These are phyloP conservation scores for Amblyteles armatorius DNA, from an alignment of 2,888 invertebrate species.

Conservation along the genomic window DNA sequence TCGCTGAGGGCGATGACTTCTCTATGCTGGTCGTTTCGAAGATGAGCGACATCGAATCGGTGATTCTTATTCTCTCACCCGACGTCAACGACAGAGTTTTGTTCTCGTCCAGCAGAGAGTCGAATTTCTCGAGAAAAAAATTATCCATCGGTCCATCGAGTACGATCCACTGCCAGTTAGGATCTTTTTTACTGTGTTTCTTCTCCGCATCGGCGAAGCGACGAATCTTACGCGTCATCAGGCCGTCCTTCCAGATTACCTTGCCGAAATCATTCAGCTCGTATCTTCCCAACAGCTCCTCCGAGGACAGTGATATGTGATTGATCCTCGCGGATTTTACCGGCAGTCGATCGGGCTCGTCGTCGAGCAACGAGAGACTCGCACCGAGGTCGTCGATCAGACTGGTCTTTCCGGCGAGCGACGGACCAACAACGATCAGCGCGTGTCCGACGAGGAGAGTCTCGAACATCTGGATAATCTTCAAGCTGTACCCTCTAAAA, in stretches of 20 bases:
- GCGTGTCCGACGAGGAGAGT: conserved; percentile 86
- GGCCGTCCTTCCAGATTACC: conserved; percentile 85
- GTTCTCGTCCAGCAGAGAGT: conserved; percentile 85
- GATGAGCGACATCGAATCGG: conserved; percentile 86
- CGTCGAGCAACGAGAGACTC: conserved; percentile 84
- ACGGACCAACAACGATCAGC: conserved; percentile 86
- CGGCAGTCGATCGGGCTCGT: conserved; percentile 73
- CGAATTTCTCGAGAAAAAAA: conserved; percentile 87
- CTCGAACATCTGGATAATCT: conserved; percentile 87
- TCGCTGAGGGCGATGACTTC: conserved; percentile 86
- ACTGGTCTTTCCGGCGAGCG: conserved; percentile 86
- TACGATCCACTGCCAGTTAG: conserved; percentile 86
- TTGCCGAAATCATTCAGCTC: conserved; percentile 84
- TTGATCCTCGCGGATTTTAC: conserved; percentile 86
- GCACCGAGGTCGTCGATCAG: conserved; percentile 85
- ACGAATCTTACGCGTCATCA: conserved; percentile 84
- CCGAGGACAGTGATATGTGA: conserved; percentile 86
- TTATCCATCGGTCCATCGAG: conserved; percentile 88
- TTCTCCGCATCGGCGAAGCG: conserved; percentile 82
- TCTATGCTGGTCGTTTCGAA: conserved; percentile 87
- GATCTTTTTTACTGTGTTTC: conserved; percentile 65
- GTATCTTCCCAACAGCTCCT: conserved; percentile 87
- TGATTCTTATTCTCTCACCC: conserved; percentile 87
- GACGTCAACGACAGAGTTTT: conserved; percentile 87
- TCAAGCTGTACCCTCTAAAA: conserved; percentile 78